phyloP scores from a whole-genome alignment of 1,140 invertebrate species.

The Planococcus citri region DNA sequence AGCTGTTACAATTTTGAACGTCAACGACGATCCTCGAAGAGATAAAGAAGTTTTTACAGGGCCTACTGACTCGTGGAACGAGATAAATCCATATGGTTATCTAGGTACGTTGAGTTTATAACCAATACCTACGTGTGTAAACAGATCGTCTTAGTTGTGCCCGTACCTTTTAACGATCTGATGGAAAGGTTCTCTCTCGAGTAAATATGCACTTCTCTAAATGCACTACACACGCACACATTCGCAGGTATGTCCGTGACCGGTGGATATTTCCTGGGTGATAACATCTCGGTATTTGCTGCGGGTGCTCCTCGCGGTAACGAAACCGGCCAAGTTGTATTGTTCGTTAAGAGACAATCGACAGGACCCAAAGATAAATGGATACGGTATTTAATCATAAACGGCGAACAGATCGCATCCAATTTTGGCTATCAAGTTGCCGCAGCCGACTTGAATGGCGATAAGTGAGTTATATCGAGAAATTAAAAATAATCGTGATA shows the following conservation, averaged over 20 bases:
- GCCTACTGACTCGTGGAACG: constrained; percentile 47
- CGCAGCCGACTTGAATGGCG: constrained; percentile 72
- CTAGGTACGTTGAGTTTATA: constrained; percentile 43
- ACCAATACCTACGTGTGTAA: too few species aligned
- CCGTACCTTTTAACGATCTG: too few species aligned
- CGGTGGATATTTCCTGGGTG: constrained; percentile 60
- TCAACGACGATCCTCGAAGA: constrained; percentile 56
- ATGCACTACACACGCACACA: constrained; percentile 7
- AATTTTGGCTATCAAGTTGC: constrained; percentile 80
- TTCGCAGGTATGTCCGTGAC: constrained; percentile 70
- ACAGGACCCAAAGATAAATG: constrained; percentile 33
- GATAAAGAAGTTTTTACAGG: constrained; percentile 68
- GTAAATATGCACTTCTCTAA: too few species aligned
- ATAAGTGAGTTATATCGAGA: constrained; percentile 45
- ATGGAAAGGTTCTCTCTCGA: too few species aligned
- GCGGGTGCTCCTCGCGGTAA: constrained; percentile 75
- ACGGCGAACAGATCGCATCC: constrained; percentile 74
- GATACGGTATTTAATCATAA: constrained; percentile 47
- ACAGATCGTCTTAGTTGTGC: too few species aligned
- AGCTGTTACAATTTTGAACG: constrained; percentile 64
- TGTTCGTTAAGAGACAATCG: constrained; percentile 47
- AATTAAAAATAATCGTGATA: constrained; percentile 13
- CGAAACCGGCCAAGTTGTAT: constrained; percentile 71
- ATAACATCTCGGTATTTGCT: constrained; percentile 50
- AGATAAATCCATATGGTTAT: constrained; percentile 83